These are phyloP conservation scores for Gymnothorax reevesii DNA, from an alignment of 2,797 vertebrate species.

Conservation along the genomic window DNA sequence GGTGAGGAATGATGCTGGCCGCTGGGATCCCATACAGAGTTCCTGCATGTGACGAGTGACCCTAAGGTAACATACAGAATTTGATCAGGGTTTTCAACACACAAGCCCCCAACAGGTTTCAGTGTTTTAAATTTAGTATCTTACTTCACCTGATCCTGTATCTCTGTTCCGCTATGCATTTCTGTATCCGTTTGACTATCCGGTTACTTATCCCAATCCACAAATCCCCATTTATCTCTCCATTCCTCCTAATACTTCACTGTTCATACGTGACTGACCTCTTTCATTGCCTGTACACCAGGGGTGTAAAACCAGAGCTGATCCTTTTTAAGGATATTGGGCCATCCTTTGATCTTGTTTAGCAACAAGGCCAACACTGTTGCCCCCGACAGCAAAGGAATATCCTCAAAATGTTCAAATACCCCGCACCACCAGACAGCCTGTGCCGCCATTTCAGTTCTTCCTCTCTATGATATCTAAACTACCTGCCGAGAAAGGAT, in stretches of 20 bases:
- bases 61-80: conserved; percentile 70
- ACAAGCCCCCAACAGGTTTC: not conserved
- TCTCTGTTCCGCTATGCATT: not conserved
- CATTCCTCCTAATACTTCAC: not conserved
- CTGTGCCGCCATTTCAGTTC: no score
- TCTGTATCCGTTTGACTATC: not conserved
- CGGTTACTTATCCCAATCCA: not conserved
- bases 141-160: not conserved
- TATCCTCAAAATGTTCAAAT: no score
- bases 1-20: conserved; percentile 77
- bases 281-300: not conserved
- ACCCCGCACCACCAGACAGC: no score
- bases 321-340: no score
- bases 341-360: no score
- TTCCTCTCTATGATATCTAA: no score
- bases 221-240: not conserved
- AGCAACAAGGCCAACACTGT: no score
- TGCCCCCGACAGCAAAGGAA: no score
- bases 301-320: no score
- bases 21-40: conserved; percentile 81
- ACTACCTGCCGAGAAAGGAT: no score
- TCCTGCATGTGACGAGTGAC: conserved; percentile 86
- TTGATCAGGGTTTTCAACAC: conserved; percentile 49
- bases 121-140: not conserved
- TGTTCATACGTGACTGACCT: not conserved